Evolutionary conservation across 2,113 vertebrate genomes (phyloP).

Genomic region (Cephalopholis sonnerati): DNA sequence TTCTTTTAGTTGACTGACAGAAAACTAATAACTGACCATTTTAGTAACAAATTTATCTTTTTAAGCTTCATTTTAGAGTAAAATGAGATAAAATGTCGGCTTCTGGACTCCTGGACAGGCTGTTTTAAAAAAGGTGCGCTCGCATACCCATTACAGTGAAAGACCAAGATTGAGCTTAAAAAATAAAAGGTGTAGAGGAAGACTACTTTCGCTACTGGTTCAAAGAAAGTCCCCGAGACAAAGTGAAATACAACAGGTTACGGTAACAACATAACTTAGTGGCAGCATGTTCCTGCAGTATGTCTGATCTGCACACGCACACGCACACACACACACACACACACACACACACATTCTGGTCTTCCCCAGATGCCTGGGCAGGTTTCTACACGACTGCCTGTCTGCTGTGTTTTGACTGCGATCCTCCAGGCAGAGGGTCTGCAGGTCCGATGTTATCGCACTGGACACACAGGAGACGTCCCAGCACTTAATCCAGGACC

Average conservation of each 20-base stretch:
- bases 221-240: not conserved
- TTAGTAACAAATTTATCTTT: too few relatives aligned
- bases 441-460: conserved; percentile 68
- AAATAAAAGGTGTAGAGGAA: not conserved
- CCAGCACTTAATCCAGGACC: not conserved
- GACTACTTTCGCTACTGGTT: rapidly evolving
- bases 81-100: too few relatives aligned
- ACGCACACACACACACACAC: conserved; percentile 15
- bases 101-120: too few relatives aligned
- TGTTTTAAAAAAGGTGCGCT: too few relatives aligned
- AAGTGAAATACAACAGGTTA: not conserved
- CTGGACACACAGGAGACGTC: conserved; percentile 6
- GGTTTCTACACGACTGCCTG: conserved; percentile 41
- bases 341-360: conserved; percentile 22
- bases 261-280: not conserved
- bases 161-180: too few relatives aligned
- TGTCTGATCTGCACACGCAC: not conserved
- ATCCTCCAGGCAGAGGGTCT: conserved; percentile 50
- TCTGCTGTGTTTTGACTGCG: conserved; percentile 66
- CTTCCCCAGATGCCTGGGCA: conserved; percentile 67
- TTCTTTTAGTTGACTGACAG: too few relatives aligned
- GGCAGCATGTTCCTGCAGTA: not conserved
- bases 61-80: too few relatives aligned
- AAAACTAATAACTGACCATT: too few relatives aligned
- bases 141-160: too few relatives aligned